Conservation (phyloP, 1,140 invertebrate species). For the Platyscapa corneri region DNA sequence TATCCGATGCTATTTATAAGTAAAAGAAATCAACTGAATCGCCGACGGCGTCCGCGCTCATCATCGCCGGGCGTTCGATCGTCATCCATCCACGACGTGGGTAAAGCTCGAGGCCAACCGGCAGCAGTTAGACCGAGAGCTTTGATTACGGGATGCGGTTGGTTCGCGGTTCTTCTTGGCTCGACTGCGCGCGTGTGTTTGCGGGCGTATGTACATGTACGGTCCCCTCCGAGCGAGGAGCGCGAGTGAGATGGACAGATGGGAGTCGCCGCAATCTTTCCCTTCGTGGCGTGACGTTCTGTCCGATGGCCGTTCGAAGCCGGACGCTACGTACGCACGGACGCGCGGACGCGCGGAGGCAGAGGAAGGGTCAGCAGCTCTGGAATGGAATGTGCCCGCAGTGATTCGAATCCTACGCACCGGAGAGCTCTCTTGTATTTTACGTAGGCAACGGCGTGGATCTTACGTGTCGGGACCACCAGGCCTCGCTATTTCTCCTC, state of each 20-base stretch:
- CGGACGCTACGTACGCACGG: constrained; percentile 54
- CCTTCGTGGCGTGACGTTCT: constrained; percentile 58
- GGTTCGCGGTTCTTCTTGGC: constrained; percentile 47
- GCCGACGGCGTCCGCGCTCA: no score
- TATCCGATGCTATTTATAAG: neutral
- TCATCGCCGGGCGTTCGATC: no score
- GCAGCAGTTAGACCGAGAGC: constrained; percentile 28
- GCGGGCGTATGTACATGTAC: neutral
- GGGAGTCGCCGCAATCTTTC: constrained; percentile 62
- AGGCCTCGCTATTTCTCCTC: constrained; percentile 33
- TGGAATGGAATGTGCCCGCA: constrained; percentile 71
- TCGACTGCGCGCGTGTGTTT: no score
- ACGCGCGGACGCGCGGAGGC: constrained; percentile 63
- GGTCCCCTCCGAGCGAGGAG: neutral
- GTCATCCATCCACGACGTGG: neutral
- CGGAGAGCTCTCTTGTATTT: constrained; percentile 18
- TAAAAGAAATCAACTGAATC: neutral
- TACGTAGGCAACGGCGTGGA: neutral
- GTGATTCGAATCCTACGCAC: constrained; percentile 66
- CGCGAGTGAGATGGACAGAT: neutral
- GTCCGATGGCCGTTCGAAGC: constrained; percentile 57
- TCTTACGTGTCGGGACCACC: constrained; percentile 62
- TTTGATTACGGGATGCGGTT: constrained; percentile 66
- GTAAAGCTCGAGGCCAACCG: no score
- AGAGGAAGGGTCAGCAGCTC: constrained; percentile 53